Conservation (phyloP, 2,888 invertebrate genomes). For the Drosophila macrospina region DNA sequence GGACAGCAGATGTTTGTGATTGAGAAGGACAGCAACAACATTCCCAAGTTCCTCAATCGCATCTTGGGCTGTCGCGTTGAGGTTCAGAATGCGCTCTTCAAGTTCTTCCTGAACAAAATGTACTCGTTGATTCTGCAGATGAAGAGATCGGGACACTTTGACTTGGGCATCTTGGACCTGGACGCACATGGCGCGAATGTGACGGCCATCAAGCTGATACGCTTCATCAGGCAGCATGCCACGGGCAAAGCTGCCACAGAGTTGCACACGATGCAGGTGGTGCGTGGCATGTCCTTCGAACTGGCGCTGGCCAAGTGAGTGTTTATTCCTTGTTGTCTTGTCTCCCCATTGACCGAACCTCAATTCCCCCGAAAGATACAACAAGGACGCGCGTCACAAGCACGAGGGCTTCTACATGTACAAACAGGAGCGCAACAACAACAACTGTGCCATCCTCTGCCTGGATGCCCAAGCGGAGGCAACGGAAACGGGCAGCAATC, state of each 20-base stretch:
- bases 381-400: slow-evolving; percentile 70
- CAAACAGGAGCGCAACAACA: slow-evolving; percentile 92
- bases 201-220: slow-evolving; percentile 91
- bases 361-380: slow-evolving; percentile 7
- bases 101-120: slow-evolving; percentile 98
- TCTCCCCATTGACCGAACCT: not conserved
- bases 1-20: slow-evolving; percentile 86
- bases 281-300: slow-evolving; percentile 95
- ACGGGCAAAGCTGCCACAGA: slow-evolving; percentile 96
- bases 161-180: slow-evolving; percentile 95
- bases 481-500: slow-evolving; percentile 63
- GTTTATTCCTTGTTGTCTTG: not conserved
- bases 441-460: slow-evolving; percentile 92
- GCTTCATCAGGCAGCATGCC: slow-evolving; percentile 94
- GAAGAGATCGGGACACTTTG: slow-evolving; percentile 96
- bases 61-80: slow-evolving; percentile 99
- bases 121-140: slow-evolving; percentile 96
- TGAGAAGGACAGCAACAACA: slow-evolving; percentile 97
- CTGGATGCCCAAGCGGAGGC: slow-evolving; percentile 61
- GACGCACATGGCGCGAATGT: slow-evolving; percentile 97
- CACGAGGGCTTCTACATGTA: slow-evolving; percentile 97
- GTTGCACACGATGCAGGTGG: slow-evolving; percentile 96
- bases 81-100: slow-evolving; percentile 97
- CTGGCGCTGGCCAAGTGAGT: slow-evolving; percentile 92
- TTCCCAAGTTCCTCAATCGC: slow-evolving; percentile 98